Conservation (phyloP, 2,113 vertebrate genomes). For the Hiodon alosoides region DNA sequence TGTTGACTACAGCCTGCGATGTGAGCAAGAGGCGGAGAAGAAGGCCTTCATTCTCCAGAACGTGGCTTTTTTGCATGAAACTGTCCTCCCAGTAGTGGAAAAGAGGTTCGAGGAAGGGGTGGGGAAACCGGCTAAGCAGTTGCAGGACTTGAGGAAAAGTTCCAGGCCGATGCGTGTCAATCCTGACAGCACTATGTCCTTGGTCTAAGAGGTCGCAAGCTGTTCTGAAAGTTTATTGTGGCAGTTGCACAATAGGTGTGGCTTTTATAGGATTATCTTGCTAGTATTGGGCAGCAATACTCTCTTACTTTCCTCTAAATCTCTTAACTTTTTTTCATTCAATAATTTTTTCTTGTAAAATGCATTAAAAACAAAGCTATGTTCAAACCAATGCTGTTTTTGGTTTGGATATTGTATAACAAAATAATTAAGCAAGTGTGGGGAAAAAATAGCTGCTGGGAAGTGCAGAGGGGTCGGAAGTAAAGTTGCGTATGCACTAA, state of each 20-base stretch:
- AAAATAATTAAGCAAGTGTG: not conserved
- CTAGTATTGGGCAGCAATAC: not conserved
- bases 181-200: conserved; percentile 87
- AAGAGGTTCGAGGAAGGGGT: conserved; percentile 88
- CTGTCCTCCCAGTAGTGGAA: conserved; percentile 91
- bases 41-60: conserved; percentile 90
- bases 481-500: not conserved
- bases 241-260: not conserved
- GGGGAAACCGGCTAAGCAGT: conserved; percentile 91
- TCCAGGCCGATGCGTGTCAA: conserved; percentile 79
- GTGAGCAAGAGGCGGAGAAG: conserved; percentile 92
- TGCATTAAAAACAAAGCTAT: not conserved
- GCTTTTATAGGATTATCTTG: not conserved
- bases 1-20: conserved; percentile 94
- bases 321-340: too few species aligned
- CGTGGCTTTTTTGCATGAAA: conserved; percentile 88
- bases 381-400: not conserved
- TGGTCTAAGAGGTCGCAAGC: conserved; percentile 65
- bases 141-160: conserved; percentile 88
- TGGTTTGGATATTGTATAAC: not conserved
- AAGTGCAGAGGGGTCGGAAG: not conserved
- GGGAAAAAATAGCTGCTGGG: not conserved
- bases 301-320: not conserved
- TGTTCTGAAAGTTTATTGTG: not conserved
- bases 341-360: conserved; percentile 5